These are phyloP conservation scores for Lycodopsis pacificus DNA, from an alignment of 2,797 vertebrate genomes.

Conservation along the genomic window DNA sequence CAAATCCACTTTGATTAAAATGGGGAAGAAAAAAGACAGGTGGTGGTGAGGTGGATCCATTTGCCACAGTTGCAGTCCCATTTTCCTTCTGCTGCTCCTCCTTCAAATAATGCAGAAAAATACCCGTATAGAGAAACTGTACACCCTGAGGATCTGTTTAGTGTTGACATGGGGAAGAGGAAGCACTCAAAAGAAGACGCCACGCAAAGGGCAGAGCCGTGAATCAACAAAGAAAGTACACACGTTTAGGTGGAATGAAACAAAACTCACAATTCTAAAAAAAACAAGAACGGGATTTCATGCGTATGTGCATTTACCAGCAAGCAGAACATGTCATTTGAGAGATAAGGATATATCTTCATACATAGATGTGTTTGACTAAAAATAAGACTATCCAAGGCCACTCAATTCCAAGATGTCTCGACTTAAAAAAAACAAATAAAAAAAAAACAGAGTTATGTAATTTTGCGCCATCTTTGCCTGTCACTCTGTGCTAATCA, in stretches of 20 bases:
- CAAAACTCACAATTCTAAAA: background rate
- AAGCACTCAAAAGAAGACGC: conserved; percentile 54
- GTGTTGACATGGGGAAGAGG: conserved; percentile 64
- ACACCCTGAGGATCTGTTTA: conserved; percentile 85
- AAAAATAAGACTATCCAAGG: conserved; percentile 74
- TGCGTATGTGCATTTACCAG: conserved; percentile 55
- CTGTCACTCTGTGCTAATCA: conserved; percentile 51
- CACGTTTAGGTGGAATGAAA: conserved; percentile 37
- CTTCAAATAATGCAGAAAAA: conserved; percentile 75
- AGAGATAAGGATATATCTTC: conserved; percentile 50
- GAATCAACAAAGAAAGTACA: conserved; percentile 30
- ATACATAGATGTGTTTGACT: conserved; percentile 60
- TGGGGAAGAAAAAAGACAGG: background rate
- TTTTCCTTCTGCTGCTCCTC: conserved; percentile 58
- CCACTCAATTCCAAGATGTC: conserved; percentile 80
- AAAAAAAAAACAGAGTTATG: background rate
- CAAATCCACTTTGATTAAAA: conserved; percentile 16
- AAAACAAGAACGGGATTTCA: conserved; percentile 17
- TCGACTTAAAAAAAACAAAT: conserved; percentile 53
- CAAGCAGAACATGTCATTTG: conserved; percentile 39
- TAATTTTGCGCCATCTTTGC: conserved; percentile 40
- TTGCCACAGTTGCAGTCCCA: conserved; percentile 62
- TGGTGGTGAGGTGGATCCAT: conserved; percentile 44
- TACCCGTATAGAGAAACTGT: conserved; percentile 88
- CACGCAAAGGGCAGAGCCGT: conserved; percentile 17